Base-by-base conservation (phyloP, 2,888 invertebrate species). In the Anticlea derivata region DNA sequence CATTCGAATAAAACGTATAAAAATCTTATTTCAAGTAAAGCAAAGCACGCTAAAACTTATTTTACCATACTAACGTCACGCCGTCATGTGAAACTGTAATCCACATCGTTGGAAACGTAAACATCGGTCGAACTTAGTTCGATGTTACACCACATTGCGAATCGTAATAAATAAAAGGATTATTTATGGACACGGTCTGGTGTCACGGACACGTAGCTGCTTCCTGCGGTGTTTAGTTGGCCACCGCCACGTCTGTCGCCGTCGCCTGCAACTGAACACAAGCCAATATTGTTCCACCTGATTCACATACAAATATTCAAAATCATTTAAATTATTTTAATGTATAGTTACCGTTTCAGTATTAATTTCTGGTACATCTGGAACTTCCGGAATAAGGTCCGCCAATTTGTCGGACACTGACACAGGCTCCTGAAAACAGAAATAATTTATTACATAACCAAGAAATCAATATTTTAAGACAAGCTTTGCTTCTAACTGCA, bases 31-130 rank as follows among this genome's bases (percentile, higher is more conserved):
- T 85, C 81, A 85, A 86, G 78, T 84, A 78, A 89, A 90, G 89
- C 90, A 88, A 89, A 89, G 88, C 90, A 88, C 86, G 83, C 90
- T 90, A 84, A 51, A 89, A 85, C 90, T 90, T 90, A 89, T 76
- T 80, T 84, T 86, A 88, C 83, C 79, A 77, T 81, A 81, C 78
- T 86, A 82, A 80, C 80, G 51, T 55, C 78, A 78, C 85, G 80
- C 80, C 85, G 80, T 80, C 78, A 69, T 77, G 75, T 76, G 72
- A 80, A 83, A 85, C 78, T 73, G 74, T 80, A 83, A 83, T 84
- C 75, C 81, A 79, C 77, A 75, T 80, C 75, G 72, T 74, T 72
- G 76, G 78, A 70, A 75, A 73, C 69, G 75, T 68, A 76, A 75
- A 74, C 76, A 70, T 78, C 68, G 67, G 70, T 68, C 86, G 86